Evolutionary conservation across 1,140 invertebrate species (phyloP).

Genomic region (Dinothrombium tinctorium): DNA sequence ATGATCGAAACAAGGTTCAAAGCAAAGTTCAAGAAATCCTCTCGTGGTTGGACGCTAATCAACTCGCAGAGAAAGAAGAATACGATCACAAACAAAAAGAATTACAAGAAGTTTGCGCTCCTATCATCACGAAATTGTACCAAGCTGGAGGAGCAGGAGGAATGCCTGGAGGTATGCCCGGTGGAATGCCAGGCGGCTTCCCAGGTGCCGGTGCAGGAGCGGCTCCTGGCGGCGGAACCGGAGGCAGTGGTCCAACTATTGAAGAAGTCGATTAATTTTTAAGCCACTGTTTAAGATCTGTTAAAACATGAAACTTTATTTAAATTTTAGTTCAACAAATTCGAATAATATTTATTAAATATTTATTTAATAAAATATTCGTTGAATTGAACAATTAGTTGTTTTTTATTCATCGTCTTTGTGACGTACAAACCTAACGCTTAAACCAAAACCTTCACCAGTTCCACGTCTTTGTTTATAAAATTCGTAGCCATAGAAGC

Average conservation of each 20-base stretch:
- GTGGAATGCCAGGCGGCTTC: conserved; percentile 10
- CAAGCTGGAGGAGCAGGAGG: conserved; percentile 16
- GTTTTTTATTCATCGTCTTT: no score
- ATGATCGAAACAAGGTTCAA: conserved; percentile 58
- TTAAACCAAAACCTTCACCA: no score
- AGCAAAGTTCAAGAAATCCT: conserved; percentile 83
- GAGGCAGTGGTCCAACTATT: conserved; percentile 25
- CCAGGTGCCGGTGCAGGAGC: conserved; percentile 5
- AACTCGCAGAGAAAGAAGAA: conserved; percentile 56
- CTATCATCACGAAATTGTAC: conserved; percentile 25
- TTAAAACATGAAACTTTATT: no score
- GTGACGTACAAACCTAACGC: no score
- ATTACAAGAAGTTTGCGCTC: conserved; percentile 20
- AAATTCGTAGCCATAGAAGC: no score
- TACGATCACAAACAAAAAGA: conserved; percentile 70
- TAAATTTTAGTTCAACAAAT: no score
- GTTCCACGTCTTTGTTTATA: no score
- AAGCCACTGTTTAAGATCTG: no score
- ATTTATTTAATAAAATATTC: no score
- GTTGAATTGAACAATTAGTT: no score
- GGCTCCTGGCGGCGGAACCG: background rate
- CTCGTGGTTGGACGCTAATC: conserved; percentile 74
- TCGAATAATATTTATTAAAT: no score
- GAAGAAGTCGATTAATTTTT: no score
- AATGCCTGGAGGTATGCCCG: conserved; percentile 14